phyloP scores from a whole-genome alignment of 2,888 invertebrate genomes.

The Pammene fasciana region DNA sequence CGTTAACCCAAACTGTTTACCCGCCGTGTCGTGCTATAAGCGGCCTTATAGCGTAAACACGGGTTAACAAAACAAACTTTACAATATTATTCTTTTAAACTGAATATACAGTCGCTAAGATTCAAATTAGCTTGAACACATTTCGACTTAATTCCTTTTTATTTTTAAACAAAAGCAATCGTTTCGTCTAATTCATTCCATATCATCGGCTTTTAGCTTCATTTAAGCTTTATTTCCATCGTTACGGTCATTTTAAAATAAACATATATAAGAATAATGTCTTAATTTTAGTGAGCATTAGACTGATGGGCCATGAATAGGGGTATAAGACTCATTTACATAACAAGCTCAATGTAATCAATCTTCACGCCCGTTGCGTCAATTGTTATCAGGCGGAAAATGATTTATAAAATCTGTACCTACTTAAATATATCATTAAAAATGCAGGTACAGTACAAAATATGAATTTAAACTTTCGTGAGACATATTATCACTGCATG shows the following conservation, averaged over 20 bases:
- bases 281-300: constrained; percentile 3
- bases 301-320: background rate
- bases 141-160: background rate
- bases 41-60: constrained; percentile 17
- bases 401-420: background rate
- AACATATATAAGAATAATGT: constrained; percentile 1
- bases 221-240: constrained; percentile 12
- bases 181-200: constrained; percentile 12
- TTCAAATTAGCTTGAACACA: background rate
- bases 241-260: constrained; percentile 9
- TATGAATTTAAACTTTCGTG: too few relatives aligned
- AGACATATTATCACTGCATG: too few relatives aligned
- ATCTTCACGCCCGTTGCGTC: background rate
- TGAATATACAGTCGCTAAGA: background rate
- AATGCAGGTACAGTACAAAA: too few relatives aligned
- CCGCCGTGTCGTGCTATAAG: constrained; percentile 3
- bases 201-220: constrained; percentile 9
- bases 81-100: background rate
- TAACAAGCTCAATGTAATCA: constrained; percentile 1
- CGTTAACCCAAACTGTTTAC: constrained; percentile 24
- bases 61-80: background rate
- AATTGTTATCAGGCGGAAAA: constrained; percentile 2
- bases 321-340: constrained; percentile 3
- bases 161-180: background rate
- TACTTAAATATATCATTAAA: too few relatives aligned